These are phyloP conservation scores for Esox niger DNA, from an alignment of 2,113 vertebrate genomes.

Conservation along the genomic window DNA sequence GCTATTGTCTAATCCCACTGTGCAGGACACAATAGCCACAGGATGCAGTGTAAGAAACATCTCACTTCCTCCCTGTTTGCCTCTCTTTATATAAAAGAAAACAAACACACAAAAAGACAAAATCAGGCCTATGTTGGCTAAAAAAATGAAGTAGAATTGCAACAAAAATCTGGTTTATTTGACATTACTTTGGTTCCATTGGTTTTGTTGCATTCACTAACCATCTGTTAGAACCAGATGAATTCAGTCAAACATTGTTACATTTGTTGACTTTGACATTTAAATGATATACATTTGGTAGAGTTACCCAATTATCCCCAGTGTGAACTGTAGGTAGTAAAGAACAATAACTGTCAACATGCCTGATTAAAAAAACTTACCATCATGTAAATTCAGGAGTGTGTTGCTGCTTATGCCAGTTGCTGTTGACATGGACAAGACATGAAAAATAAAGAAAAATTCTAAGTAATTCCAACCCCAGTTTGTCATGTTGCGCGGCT, in stretches of 20 bases:
- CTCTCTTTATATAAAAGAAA: not conserved
- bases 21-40: constrained; percentile 15
- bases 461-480: constrained; percentile 60
- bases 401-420: constrained; percentile 17
- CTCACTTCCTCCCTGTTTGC: constrained; percentile 11
- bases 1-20: constrained; percentile 51
- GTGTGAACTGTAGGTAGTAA: not conserved
- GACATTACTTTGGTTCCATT: too few species aligned
- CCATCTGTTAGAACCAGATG: not conserved
- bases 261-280: not conserved
- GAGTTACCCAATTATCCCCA: too few species aligned
- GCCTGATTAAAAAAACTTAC: constrained; percentile 35
- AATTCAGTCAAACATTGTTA: not conserved
- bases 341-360: not conserved
- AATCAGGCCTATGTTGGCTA: not conserved
- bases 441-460: constrained; percentile 44
- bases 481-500: constrained; percentile 53
- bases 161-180: too few species aligned
- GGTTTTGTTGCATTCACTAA: too few species aligned
- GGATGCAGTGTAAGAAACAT: constrained; percentile 8
- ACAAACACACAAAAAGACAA: not conserved
- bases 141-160: not conserved
- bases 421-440: constrained; percentile 46
- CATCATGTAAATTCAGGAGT: constrained; percentile 21
- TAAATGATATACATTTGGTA: not conserved